Conservation (phyloP, 2,888 invertebrate genomes). For the Nemapogon koenigi region DNA sequence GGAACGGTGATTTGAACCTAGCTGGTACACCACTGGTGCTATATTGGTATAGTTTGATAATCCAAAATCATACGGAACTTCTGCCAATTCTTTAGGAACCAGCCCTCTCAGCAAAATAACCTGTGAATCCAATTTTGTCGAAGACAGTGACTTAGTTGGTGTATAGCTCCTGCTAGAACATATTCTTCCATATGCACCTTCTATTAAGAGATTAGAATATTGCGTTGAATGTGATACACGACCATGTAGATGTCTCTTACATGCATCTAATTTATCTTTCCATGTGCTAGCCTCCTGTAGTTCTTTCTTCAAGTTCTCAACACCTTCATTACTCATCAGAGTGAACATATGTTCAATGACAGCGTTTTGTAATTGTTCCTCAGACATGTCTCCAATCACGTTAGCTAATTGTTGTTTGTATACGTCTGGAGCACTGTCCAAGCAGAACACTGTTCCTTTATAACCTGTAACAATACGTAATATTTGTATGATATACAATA, state of each 20-base stretch:
- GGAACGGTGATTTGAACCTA: conserved; percentile 21
- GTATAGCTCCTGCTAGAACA: conserved; percentile 18
- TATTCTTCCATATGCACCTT: conserved; percentile 23
- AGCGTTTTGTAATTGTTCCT: conserved; percentile 27
- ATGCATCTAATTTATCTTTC: conserved; percentile 22
- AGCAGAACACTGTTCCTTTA: conserved; percentile 30
- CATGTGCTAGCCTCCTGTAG: conserved; percentile 17
- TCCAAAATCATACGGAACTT: conserved; percentile 6
- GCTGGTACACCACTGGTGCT: conserved; percentile 21
- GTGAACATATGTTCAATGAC: conserved; percentile 30
- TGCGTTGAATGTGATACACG: conserved; percentile 26
- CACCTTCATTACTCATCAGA: conserved; percentile 22
- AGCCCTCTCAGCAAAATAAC: conserved; percentile 24
- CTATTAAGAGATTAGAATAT: conserved; percentile 26
- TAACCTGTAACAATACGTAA: conserved; percentile 27
- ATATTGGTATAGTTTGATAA: conserved; percentile 23
- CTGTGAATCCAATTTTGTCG: conserved; percentile 21
- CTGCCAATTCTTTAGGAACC: neutral
- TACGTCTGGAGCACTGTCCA: conserved; percentile 32
- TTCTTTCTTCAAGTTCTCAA: conserved; percentile 13
- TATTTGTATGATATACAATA: too few relatives aligned
- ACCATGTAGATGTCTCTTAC: conserved; percentile 22
- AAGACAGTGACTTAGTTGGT: conserved; percentile 10
- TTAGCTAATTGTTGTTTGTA: conserved; percentile 21
- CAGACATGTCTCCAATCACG: conserved; percentile 20